A percentile compares a stretch with the other conserved stretches of the same genome.
Conservation (phyloP, 2,888 invertebrate genomes). For the Argyresthia goedartella region DNA sequence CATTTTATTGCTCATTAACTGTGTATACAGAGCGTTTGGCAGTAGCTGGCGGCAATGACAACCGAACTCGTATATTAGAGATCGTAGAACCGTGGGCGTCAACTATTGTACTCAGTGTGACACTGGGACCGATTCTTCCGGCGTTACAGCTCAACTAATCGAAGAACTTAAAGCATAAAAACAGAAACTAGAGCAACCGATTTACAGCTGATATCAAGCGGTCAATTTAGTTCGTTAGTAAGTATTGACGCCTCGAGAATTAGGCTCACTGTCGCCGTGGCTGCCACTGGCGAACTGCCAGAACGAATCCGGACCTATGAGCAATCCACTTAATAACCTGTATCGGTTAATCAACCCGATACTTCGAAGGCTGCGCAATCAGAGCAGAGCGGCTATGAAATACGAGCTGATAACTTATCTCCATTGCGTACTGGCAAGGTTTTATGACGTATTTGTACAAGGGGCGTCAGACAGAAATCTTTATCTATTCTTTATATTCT, state of each 20-base stretch:
- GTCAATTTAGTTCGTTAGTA: too few relatives aligned
- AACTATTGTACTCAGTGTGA: constrained; percentile 18
- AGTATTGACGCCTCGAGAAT: too few relatives aligned
- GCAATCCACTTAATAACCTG: constrained; percentile 55
- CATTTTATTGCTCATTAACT: constrained; percentile 5
- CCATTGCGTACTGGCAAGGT: background rate
- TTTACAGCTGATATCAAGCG: too few relatives aligned
- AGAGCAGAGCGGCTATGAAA: constrained; percentile 12
- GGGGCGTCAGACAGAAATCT: too few relatives aligned
- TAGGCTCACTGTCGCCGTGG: constrained; percentile 20
- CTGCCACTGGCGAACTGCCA: constrained; percentile 45
- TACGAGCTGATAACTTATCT: background rate
- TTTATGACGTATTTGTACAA: too few relatives aligned
- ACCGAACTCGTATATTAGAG: constrained; percentile 16
- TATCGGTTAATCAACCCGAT: constrained; percentile 64
- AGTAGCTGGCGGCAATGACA: constrained; percentile 19
- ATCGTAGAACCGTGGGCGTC: constrained; percentile 11
- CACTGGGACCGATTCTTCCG: too few relatives aligned
- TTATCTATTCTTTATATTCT: too few relatives aligned
- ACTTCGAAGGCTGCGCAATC: constrained; percentile 40
- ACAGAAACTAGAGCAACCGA: too few relatives aligned
- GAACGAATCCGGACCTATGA: constrained; percentile 51
- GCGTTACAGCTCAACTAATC: too few relatives aligned
- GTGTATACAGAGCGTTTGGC: background rate
- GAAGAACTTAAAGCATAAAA: too few relatives aligned